Base-by-base conservation (phyloP, 1,140 invertebrate species). In the Diorhabda carinulata region DNA sequence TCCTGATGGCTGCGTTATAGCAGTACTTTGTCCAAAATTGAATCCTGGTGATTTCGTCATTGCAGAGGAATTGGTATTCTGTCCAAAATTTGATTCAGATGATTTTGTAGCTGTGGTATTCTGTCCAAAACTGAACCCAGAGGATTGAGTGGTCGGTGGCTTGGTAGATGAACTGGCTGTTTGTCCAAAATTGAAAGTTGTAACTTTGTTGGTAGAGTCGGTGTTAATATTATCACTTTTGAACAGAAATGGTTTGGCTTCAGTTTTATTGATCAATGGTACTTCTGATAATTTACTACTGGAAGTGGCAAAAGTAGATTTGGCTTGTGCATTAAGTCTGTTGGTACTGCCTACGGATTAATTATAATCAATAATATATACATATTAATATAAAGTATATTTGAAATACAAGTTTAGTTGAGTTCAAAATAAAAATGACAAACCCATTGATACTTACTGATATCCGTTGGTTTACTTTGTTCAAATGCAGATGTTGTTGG, bases 181-280 rank as follows among this genome's bases (percentile, higher is more conserved):
- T 3, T 58, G 65, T 9, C 70, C 66, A 44, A 71, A 71, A 41
- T 43, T 60, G 45, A 68, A 71, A n/a, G 60, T 61, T 2, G 70
- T 60, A 7, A 56, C 61, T 57, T 68, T 71, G 3, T 25, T 45
- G 60, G 44, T 64, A 45, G 70, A 65, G 40, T 41, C 62, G 25
- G 60, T 67, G 43, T 70, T 68, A 4, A 67, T 57, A 67, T 61
- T 61, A 3, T 41, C 41, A 43, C 60, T 58, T 42, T n/a, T 47
- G 5, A 64, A 61, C 25, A 63, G 44, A 41, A 67, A 68, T 5
- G 73, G 66, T 60, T 45, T 68, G n/a, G 73, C 5, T 59, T 67
- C 44, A 43, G 62, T 61, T 61, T 59, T 41, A 71, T 63, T 62
- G 65, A 44, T 3, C 8, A 67, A 47, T 43, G 60, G 70, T 40